Percentiles rank a stretch among this genome's conserved stretches.
Conservation (phyloP, 2,113 vertebrate genomes). For the Grammomys surdaster region DNA sequence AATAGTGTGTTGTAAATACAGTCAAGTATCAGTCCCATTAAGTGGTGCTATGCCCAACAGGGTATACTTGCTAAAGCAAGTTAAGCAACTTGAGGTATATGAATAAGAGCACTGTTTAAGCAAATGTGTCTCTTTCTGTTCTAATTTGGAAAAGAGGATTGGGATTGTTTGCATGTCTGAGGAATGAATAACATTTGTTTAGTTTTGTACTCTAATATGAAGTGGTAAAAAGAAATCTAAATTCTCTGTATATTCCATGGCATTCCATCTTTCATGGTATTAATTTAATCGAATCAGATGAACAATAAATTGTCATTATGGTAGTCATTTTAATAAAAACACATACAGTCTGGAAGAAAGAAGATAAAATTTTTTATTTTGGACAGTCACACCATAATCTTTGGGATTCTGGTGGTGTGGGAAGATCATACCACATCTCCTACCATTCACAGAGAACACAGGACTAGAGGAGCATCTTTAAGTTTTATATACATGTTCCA, state of each 20-base stretch:
- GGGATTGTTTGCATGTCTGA: neutral
- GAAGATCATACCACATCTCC: neutral
- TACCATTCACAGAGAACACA: neutral
- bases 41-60: neutral
- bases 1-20: neutral
- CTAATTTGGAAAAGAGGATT: constrained; percentile 6
- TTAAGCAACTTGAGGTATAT: neutral
- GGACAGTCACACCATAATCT: neutral
- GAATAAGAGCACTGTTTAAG: neutral
- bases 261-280: neutral
- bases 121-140: constrained; percentile 4
- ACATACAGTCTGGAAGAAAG: no score
- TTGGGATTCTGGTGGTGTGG: neutral
- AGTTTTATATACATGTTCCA: neutral
- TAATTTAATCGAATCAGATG: neutral
- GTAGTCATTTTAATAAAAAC: neutral
- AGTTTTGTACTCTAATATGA: neutral
- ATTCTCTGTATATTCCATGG: neutral
- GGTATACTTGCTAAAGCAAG: neutral
- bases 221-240: neutral
- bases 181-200: neutral
- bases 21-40: neutral
- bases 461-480: neutral
- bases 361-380: neutral
- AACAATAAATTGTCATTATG: neutral